Conservation (phyloP, 2,113 vertebrate genomes). For the Eublepharis macularius region DNA sequence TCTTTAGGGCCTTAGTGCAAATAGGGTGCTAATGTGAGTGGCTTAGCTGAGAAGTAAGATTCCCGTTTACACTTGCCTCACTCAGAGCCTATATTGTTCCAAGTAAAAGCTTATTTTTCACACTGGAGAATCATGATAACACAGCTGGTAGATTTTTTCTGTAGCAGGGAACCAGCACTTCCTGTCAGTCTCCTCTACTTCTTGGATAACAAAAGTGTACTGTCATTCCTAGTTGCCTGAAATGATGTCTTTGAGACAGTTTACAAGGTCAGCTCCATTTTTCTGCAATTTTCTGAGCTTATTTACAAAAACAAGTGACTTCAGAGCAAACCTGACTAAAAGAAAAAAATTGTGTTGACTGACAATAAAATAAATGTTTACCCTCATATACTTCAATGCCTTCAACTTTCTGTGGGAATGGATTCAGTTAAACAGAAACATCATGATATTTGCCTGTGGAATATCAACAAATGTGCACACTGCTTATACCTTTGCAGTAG, state of each 20-base stretch:
- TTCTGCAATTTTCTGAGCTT: constrained; percentile 36
- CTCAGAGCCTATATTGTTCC: constrained; percentile 33
- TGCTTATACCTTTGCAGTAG: constrained; percentile 23
- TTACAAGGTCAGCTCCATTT: constrained; percentile 36
- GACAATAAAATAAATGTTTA: constrained; percentile 16
- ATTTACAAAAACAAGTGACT: constrained; percentile 53
- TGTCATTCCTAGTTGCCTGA: constrained; percentile 72
- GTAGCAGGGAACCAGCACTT: constrained; percentile 69
- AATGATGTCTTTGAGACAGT: constrained; percentile 46
- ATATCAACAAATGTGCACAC: neutral
- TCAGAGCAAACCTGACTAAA: constrained; percentile 44
- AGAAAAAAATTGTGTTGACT: constrained; percentile 23
- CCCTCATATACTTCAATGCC: constrained; percentile 20
- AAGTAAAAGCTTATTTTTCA: constrained; percentile 65
- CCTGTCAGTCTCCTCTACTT: constrained; percentile 72
- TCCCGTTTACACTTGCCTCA: constrained; percentile 34
- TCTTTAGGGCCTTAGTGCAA: constrained; percentile 38
- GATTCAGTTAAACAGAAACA: constrained; percentile 56
- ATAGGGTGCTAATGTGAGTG: constrained; percentile 36
- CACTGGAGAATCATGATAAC: constrained; percentile 76
- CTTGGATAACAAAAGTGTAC: constrained; percentile 71
- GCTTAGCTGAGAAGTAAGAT: constrained; percentile 37
- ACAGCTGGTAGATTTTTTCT: constrained; percentile 76
- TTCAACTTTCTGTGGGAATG: constrained; percentile 45
- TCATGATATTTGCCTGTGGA: neutral